Percentiles rank a stretch among this genome's conserved stretches.
phyloP scores from a whole-genome alignment of 2,888 invertebrate genomes.

The Dioctria linearis region DNA sequence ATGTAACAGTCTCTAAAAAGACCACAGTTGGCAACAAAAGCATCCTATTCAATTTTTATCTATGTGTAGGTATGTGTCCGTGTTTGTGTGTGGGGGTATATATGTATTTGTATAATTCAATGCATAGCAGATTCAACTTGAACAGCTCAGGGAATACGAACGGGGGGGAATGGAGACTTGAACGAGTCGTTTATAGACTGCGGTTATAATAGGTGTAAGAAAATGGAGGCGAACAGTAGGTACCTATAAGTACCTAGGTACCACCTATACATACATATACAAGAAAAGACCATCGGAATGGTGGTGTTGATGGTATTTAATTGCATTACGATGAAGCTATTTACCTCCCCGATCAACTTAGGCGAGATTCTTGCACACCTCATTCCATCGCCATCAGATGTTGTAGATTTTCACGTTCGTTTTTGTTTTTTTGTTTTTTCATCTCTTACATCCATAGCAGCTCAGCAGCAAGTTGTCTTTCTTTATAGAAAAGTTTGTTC shows the following conservation, averaged over 20 bases:
- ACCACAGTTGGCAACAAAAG: conserved; percentile 44
- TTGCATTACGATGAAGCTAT: conserved; percentile 27
- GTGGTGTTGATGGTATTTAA: conserved; percentile 38
- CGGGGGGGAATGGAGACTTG: neutral
- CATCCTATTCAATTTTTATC: conserved; percentile 39
- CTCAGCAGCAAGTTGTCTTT: neutral
- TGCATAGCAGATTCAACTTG: no score
- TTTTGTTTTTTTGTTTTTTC: neutral
- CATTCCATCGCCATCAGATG: neutral
- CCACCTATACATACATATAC: neutral
- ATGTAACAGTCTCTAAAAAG: conserved; percentile 20
- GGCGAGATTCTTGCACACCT: conserved; percentile 5
- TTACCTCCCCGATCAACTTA: neutral
- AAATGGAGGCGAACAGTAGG: conserved; percentile 13
- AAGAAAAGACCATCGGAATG: conserved; percentile 14
- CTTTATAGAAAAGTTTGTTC: neutral
- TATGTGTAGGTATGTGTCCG: conserved; percentile 39
- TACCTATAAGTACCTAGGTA: no score
- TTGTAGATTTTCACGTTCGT: neutral
- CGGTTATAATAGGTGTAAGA: conserved; percentile 47
- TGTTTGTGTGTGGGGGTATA: no score
- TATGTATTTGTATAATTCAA: no score
- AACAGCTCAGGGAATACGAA: no score
- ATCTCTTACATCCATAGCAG: neutral
- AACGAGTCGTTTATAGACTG: conserved; percentile 44